These are phyloP conservation scores for Ciconia maguari DNA, from an alignment of 2,113 vertebrate species.

Conservation along the genomic window DNA sequence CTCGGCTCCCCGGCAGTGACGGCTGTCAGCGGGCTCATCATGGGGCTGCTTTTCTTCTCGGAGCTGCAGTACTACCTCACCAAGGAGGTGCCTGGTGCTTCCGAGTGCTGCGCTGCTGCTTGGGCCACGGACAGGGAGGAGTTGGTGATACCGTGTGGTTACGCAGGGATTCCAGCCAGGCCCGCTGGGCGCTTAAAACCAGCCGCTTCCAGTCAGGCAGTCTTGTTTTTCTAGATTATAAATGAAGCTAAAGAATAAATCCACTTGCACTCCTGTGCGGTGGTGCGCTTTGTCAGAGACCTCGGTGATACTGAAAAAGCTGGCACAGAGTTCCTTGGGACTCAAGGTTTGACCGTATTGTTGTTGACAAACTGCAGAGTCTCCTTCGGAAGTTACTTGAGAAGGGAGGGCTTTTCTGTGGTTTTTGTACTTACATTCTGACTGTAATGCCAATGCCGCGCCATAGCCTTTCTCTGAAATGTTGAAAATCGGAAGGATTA, in stretches of 20 bases:
- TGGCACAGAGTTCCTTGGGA: neutral
- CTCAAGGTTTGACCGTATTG: neutral
- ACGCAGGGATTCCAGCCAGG: neutral
- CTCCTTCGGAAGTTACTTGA: neutral
- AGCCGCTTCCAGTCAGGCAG: neutral
- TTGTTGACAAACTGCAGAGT: neutral
- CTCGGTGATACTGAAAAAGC: neutral
- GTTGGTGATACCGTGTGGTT: neutral
- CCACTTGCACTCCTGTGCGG: neutral
- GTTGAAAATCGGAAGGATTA: neutral
- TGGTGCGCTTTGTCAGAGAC: neutral
- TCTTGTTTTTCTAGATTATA: neutral
- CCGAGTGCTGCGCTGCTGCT: neutral
- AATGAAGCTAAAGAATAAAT: neutral
- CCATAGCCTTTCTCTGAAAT: neutral
- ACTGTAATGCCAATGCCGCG: neutral
- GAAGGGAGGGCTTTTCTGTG: neutral
- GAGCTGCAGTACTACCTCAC: conserved; percentile 71
- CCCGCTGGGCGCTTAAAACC: neutral
- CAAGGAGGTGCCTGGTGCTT: neutral
- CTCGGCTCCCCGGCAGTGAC: no score
- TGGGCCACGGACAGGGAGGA: neutral
- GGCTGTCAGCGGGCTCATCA: no score
- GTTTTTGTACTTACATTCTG: neutral
- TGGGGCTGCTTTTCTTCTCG: conserved; percentile 80